phyloP scores from a whole-genome alignment of 2,113 vertebrate species.

The Ondatra zibethicus region DNA sequence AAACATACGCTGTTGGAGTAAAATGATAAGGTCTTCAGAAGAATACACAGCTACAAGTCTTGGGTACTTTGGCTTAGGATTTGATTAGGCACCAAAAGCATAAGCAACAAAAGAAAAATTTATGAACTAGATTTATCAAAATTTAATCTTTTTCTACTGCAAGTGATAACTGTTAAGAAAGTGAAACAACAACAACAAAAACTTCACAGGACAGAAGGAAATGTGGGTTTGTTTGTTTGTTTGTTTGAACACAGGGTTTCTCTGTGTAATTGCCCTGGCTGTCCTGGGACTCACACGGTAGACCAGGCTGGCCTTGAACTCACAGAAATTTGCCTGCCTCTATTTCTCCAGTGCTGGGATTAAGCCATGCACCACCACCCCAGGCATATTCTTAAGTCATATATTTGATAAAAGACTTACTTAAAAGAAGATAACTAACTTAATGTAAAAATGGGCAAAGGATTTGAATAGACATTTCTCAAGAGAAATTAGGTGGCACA shows the following conservation, averaged over 20 bases:
- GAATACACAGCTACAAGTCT: not conserved
- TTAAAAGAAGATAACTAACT: not conserved
- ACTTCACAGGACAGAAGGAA: not conserved
- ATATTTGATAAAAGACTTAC: not conserved
- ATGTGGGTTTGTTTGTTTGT: no score
- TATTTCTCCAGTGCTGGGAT: no score
- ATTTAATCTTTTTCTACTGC: not conserved
- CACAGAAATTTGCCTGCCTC: no score
- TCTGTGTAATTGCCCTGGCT: no score
- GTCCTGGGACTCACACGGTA: no score
- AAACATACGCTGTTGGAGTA: not conserved
- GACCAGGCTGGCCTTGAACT: no score
- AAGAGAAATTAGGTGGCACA: not conserved
- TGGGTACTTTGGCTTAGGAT: not conserved
- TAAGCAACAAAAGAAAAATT: not conserved
- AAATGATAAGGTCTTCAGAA: not conserved
- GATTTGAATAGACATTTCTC: not conserved
- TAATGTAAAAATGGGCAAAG: not conserved
- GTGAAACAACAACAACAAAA: not conserved
- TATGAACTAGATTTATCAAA: not conserved
- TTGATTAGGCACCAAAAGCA: not conserved
- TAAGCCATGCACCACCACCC: no score
- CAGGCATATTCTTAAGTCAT: not conserved
- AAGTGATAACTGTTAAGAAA: conserved; percentile 13
- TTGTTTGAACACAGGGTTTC: no score